Conservation (phyloP, 2,888 invertebrate genomes). For the Polia nebulosa region DNA sequence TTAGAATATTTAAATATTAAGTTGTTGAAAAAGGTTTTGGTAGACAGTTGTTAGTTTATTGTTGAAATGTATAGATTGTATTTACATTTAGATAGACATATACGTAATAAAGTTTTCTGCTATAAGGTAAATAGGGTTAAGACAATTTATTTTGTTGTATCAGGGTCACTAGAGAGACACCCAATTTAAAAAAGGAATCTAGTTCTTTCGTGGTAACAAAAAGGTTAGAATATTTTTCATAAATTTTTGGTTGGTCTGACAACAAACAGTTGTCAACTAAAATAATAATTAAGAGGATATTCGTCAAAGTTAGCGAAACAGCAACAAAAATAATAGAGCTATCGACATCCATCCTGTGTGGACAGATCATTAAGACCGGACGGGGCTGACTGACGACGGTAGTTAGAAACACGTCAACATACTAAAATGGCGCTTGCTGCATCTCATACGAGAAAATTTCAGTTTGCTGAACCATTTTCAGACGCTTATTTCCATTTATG, state of each 20-base stretch:
- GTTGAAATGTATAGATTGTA: conserved; percentile 16
- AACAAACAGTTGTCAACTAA: conserved; percentile 2
- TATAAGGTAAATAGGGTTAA: conserved; percentile 19
- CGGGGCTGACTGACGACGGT: conserved; percentile 74
- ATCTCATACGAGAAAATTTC: conserved; percentile 4
- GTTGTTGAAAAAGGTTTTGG: conserved; percentile 1
- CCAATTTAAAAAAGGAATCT: conserved; percentile 29
- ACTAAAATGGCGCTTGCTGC: conserved; percentile 75
- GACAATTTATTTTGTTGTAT: conserved; percentile 31
- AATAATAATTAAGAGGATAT: conserved; percentile 47
- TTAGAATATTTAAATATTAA: conserved; percentile 34
- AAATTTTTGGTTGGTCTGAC: background rate
- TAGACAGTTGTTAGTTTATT: background rate
- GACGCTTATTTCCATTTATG: background rate
- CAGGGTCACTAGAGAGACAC: conserved; percentile 27
- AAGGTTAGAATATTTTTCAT: conserved; percentile 6
- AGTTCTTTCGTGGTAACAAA: background rate
- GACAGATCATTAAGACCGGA: conserved; percentile 82
- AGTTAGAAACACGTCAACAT: conserved; percentile 69
- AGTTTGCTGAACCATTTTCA: background rate
- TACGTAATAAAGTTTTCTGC: conserved; percentile 9
- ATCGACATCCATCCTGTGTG: conserved; percentile 79
- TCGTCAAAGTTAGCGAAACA: conserved; percentile 45
- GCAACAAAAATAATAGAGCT: conserved; percentile 67
- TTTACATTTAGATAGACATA: conserved; percentile 21